Conservation (phyloP, 2,113 vertebrate genomes). For the Archilochus colubris region DNA sequence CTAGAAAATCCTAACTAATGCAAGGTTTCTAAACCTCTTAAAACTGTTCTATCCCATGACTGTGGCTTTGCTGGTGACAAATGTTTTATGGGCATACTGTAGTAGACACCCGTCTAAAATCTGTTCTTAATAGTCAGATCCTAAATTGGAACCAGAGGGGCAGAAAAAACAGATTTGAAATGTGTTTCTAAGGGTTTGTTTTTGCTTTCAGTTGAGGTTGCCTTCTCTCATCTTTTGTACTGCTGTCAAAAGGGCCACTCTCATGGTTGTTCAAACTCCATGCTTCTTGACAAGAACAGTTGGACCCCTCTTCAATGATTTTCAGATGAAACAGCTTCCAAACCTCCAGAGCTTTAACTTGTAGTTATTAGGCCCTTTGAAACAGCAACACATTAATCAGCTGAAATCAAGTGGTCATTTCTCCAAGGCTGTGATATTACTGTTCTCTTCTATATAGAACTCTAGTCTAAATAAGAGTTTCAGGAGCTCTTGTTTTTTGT, state of each 20-base stretch:
- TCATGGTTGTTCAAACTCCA: constrained; percentile 62
- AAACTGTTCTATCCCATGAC: constrained; percentile 20
- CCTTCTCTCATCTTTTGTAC: constrained; percentile 65
- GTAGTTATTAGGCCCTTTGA: constrained; percentile 61
- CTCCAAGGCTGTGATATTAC: constrained; percentile 19
- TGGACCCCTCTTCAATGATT: constrained; percentile 59
- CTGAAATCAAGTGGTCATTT: constrained; percentile 48
- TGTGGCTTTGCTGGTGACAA: constrained; percentile 62
- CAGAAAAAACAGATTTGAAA: constrained; percentile 55
- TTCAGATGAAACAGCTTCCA: constrained; percentile 56
- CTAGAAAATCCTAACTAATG: background rate
- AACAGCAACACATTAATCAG: constrained; percentile 65
- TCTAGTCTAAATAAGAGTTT: constrained; percentile 32
- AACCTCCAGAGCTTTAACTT: constrained; percentile 52
- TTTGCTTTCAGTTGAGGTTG: constrained; percentile 62
- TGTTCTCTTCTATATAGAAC: constrained; percentile 27
- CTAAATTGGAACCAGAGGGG: constrained; percentile 56
- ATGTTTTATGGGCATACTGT: constrained; percentile 68
- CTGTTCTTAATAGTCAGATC: constrained; percentile 63
- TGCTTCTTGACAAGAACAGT: constrained; percentile 66
- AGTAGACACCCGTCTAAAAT: constrained; percentile 59
- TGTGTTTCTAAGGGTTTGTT: constrained; percentile 61
- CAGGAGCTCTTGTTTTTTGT: background rate
- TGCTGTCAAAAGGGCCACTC: constrained; percentile 60
- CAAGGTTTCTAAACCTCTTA: constrained; percentile 25